Percentiles rank a stretch among this genome's conserved stretches.
phyloP scores from a whole-genome alignment of 2,888 invertebrate species.

The Corbicula japonica region DNA sequence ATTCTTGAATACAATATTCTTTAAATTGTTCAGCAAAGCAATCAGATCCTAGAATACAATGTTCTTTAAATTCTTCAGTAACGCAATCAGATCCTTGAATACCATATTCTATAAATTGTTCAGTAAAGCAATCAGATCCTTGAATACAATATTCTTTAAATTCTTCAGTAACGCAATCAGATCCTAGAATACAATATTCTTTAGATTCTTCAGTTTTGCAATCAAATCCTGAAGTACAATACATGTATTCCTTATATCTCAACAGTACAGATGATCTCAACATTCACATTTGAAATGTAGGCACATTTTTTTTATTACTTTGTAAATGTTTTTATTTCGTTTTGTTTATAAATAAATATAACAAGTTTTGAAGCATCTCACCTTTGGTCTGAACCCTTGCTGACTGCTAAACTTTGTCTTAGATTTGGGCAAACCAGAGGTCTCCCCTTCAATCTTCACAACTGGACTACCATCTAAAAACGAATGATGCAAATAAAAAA shows the following conservation, averaged over 20 bases:
- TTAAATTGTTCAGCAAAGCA: slow-evolving; percentile 94
- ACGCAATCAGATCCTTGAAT: too few relatives aligned
- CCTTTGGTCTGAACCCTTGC: slow-evolving; percentile 93
- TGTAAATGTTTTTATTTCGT: too few relatives aligned
- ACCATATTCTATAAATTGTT: slow-evolving; percentile 94
- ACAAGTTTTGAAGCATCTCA: too few relatives aligned
- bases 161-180: slow-evolving; percentile 94
- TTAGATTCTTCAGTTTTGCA: too few relatives aligned
- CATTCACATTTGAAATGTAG: not conserved
- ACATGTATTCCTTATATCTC: too few relatives aligned
- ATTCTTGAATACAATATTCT: too few relatives aligned
- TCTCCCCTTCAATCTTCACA: slow-evolving; percentile 49
- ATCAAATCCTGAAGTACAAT: too few relatives aligned
- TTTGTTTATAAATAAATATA: too few relatives aligned
- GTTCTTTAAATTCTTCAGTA: too few relatives aligned
- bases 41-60: too few relatives aligned
- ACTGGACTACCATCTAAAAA: slow-evolving; percentile 45
- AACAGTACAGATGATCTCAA: not conserved
- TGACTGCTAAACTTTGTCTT: slow-evolving; percentile 79
- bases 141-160: slow-evolving; percentile 93
- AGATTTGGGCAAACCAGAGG: slow-evolving; percentile 45
- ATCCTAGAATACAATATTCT: slow-evolving; percentile 87
- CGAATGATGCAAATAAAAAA: too few relatives aligned
- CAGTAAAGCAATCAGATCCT: slow-evolving; percentile 92
- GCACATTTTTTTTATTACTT: too few relatives aligned